These are phyloP conservation scores for Arremon brunneinucha DNA, from an alignment of 2,797 vertebrate species.

Conservation along the genomic window DNA sequence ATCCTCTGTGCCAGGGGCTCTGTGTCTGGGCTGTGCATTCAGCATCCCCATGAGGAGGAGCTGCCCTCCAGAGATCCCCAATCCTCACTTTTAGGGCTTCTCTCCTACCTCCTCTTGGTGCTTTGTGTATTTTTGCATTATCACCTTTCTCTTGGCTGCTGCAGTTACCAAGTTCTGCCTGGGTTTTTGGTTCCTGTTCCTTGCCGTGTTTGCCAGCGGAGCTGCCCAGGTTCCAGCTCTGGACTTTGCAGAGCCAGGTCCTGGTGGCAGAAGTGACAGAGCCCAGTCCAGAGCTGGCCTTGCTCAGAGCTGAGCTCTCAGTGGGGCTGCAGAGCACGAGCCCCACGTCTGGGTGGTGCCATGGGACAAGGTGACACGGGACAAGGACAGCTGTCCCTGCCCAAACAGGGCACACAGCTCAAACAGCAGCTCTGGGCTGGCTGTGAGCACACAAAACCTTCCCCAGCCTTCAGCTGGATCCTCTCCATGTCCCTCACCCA, in stretches of 20 bases:
- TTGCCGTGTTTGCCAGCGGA: neutral
- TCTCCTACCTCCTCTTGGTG: neutral
- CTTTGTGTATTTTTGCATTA: neutral
- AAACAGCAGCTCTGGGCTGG: neutral
- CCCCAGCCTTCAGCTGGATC: neutral
- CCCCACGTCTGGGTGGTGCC: fast-evolving
- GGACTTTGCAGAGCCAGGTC: neutral
- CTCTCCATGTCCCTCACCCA: neutral
- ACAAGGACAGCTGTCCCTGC: fast-evolving
- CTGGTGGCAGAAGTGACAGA: neutral
- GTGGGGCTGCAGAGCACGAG: neutral
- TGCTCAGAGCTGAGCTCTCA: neutral
- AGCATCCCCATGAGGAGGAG: fast-evolving
- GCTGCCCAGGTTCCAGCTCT: neutral
- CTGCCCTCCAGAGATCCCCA: no score
- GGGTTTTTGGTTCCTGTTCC: fast-evolving
- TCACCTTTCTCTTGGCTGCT: neutral
- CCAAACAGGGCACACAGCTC: no score
- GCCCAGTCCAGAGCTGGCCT: fast-evolving
- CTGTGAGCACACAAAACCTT: neutral
- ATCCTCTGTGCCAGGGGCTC: fast-evolving
- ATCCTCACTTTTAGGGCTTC: neutral
- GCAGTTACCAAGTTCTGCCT: neutral
- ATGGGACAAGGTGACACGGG: fast-evolving
- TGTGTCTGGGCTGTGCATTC: fast-evolving